These are phyloP conservation scores for Lasius platythorax DNA, from an alignment of 2,888 invertebrate species.

Conservation along the genomic window DNA sequence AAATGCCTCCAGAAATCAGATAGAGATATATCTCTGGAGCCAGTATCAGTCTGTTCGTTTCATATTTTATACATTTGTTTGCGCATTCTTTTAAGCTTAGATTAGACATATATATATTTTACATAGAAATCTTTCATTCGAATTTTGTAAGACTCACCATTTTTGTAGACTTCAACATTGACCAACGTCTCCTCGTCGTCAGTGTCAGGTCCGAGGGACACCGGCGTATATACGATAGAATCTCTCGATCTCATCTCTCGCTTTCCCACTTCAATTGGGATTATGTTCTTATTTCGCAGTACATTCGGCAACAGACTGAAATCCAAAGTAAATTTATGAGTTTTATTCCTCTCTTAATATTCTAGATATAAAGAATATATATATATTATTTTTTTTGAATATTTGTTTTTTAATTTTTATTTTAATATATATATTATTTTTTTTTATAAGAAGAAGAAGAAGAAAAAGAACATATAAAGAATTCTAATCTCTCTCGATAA, in stretches of 20 bases:
- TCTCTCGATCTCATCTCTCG: constrained; percentile 82
- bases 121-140: not conserved
- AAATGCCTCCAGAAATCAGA: not conserved
- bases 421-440: too few relatives aligned
- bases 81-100: too few relatives aligned
- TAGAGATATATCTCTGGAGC: not conserved
- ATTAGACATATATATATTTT: not conserved
- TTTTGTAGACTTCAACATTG: constrained; percentile 84
- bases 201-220: constrained; percentile 84
- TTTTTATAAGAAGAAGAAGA: too few relatives aligned
- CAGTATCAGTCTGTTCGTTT: not conserved
- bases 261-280: constrained; percentile 27
- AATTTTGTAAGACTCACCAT: constrained; percentile 77
- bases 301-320: constrained; percentile 64
- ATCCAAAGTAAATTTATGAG: constrained; percentile 25
- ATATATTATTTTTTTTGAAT: too few relatives aligned
- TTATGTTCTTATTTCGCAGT: not conserved
- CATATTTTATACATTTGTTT: not conserved
- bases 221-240: constrained; percentile 84
- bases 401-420: too few relatives aligned
- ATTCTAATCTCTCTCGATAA: not conserved
- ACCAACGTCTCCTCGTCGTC: constrained; percentile 85
- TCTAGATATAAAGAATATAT: too few relatives aligned
- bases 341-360: not conserved
- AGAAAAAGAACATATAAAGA: too few relatives aligned